phyloP scores from a whole-genome alignment of 2,888 invertebrate genomes.

The Timandra comae region DNA sequence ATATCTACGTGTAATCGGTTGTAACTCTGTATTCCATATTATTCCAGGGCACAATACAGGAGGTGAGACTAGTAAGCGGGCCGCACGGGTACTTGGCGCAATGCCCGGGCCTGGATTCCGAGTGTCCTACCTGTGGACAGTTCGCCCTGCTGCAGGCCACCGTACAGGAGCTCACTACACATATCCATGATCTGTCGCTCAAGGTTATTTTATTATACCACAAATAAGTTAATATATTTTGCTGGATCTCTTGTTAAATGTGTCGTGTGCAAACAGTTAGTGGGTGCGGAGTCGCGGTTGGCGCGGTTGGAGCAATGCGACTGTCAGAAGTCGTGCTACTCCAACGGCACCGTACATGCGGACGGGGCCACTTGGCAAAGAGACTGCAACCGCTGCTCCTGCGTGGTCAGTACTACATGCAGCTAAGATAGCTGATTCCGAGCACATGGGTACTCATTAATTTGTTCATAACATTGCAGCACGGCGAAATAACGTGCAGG shows the following conservation, averaged over 20 bases:
- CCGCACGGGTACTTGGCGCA: constrained; percentile 91
- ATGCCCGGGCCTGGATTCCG: constrained; percentile 90
- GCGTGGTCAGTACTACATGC: constrained; percentile 80
- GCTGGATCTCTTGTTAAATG: background rate
- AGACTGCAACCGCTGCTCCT: constrained; percentile 91
- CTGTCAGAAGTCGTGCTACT: constrained; percentile 91
- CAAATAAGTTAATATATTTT: too few species aligned
- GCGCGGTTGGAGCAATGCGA: constrained; percentile 90
- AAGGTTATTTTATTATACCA: constrained; percentile 79
- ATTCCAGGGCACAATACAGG: constrained; percentile 90
- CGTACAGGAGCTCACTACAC: constrained; percentile 86
- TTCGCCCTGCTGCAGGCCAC: constrained; percentile 89
- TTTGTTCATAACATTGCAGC: constrained; percentile 78
- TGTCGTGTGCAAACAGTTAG: constrained; percentile 78
- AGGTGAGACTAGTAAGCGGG: constrained; percentile 89
- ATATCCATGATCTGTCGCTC: constrained; percentile 88
- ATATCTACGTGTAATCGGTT: too few species aligned
- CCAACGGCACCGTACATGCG: constrained; percentile 86
- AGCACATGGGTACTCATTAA: too few species aligned
- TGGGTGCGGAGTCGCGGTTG: constrained; percentile 86
- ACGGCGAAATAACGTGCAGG: constrained; percentile 90
- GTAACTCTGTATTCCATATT: too few species aligned
- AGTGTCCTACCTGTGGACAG: constrained; percentile 94
- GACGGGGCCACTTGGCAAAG: constrained; percentile 91
- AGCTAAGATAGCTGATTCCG: too few species aligned